Evolutionary conservation across 2,797 vertebrate genomes (phyloP).

Genomic region (Fringilla coelebs): DNA sequence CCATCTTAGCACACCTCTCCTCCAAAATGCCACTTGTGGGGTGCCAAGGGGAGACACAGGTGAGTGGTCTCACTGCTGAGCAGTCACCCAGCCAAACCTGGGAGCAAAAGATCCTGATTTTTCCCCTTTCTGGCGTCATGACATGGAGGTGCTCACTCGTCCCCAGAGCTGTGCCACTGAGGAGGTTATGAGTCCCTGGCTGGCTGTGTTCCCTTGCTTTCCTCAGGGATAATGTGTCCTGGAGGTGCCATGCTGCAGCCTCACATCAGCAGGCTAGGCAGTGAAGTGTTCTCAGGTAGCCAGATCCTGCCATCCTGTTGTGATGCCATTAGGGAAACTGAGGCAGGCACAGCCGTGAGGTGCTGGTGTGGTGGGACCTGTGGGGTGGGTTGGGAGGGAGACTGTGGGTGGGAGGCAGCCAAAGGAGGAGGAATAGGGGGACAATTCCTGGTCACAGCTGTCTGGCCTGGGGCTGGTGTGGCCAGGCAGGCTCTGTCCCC

Average conservation of each 20-base stretch:
- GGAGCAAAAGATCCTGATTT: background rate
- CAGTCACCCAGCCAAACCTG: background rate
- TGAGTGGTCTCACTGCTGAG: background rate
- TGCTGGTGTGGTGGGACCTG: background rate
- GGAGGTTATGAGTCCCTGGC: background rate
- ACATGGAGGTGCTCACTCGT: fast-evolving
- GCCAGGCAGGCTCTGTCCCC: background rate
- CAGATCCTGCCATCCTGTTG: fast-evolving
- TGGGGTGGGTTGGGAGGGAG: background rate
- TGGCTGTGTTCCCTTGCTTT: fast-evolving
- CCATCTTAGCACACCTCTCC: background rate
- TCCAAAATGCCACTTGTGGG: background rate
- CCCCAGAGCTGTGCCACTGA: background rate
- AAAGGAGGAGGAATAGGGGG: background rate
- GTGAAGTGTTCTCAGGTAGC: fast-evolving
- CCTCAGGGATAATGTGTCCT: fast-evolving
- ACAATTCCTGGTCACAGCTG: background rate
- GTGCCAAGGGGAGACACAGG: background rate
- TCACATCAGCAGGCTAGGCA: background rate
- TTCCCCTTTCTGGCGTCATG: background rate
- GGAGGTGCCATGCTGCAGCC: background rate
- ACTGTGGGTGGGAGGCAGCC: background rate
- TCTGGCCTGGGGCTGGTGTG: background rate
- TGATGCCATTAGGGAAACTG: background rate
- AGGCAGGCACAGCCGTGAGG: fast-evolving